Percentiles rank a stretch among this genome's conserved stretches.
Conservation (phyloP, 2,888 invertebrate genomes). For the Hemaris fuciformis region DNA sequence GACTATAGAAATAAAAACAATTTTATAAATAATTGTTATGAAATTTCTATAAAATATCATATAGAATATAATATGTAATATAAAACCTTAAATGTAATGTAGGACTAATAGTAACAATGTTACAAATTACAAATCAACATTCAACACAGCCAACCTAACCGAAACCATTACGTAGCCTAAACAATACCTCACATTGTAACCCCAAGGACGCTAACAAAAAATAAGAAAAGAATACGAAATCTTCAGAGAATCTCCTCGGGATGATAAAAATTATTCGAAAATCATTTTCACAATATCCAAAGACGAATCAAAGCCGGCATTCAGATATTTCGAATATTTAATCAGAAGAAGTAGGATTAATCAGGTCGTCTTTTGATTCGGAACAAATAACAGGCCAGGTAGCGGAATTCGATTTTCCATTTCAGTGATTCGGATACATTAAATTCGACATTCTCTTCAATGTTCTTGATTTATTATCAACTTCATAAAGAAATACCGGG, state of each 20-base stretch:
- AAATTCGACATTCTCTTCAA: conserved; percentile 24
- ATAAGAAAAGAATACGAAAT: conserved; percentile 19
- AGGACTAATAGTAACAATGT: no score
- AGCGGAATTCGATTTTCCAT: conserved; percentile 43
- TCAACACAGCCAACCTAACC: not conserved
- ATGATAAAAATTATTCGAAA: conserved; percentile 26
- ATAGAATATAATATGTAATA: not conserved
- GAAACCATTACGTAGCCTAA: not conserved
- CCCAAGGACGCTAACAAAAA: not conserved
- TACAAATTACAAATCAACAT: not conserved
- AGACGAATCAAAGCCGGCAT: conserved; percentile 36
- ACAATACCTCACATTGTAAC: not conserved
- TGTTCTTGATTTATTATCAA: conserved; percentile 26
- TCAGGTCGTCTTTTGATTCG: conserved; percentile 43
- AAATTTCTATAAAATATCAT: no score
- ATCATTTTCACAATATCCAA: conserved; percentile 36
- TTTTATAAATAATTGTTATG: no score
- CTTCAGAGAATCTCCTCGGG: conserved; percentile 24
- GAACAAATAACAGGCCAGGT: conserved; percentile 42
- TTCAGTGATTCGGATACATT: conserved; percentile 35
- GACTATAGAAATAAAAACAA: no score
- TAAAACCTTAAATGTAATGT: no score
- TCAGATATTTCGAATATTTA: conserved; percentile 46
- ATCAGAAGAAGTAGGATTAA: conserved; percentile 45
- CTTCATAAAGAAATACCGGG: conserved; percentile 14